phyloP scores from a whole-genome alignment of 2,113 vertebrate species.

The Tragulus kanchil region DNA sequence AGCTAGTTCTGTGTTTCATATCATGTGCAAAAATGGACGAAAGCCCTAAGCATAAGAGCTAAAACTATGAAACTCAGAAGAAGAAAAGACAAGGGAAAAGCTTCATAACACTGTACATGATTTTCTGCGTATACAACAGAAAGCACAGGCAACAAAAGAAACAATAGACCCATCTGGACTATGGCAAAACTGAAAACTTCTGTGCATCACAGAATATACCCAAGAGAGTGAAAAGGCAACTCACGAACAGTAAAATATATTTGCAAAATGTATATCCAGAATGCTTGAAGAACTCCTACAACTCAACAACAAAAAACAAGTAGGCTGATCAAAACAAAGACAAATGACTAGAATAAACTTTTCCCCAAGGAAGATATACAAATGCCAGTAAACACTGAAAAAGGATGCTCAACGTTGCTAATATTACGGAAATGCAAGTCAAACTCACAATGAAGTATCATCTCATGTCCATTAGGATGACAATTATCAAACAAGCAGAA shows the following conservation, averaged over 20 bases:
- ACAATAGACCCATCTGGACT: neutral
- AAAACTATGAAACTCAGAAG: neutral
- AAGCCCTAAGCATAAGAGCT: neutral
- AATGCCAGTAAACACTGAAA: neutral
- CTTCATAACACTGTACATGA: neutral
- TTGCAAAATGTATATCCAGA: neutral
- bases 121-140: neutral
- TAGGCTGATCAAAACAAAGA: neutral
- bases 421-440: neutral
- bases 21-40: neutral
- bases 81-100: neutral
- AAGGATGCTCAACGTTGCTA: neutral
- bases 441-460: neutral
- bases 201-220: neutral
- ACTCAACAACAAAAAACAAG: constrained; percentile 16
- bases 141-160: neutral
- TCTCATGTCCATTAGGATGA: neutral
- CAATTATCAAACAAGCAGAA: neutral
- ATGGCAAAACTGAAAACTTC: neutral
- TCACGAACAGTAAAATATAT: neutral
- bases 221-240: neutral
- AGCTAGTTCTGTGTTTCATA: neutral
- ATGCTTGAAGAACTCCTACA: neutral
- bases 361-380: neutral
- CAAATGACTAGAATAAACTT: neutral